Conservation (phyloP, 2,113 vertebrate species). For the Hylia prasina region DNA sequence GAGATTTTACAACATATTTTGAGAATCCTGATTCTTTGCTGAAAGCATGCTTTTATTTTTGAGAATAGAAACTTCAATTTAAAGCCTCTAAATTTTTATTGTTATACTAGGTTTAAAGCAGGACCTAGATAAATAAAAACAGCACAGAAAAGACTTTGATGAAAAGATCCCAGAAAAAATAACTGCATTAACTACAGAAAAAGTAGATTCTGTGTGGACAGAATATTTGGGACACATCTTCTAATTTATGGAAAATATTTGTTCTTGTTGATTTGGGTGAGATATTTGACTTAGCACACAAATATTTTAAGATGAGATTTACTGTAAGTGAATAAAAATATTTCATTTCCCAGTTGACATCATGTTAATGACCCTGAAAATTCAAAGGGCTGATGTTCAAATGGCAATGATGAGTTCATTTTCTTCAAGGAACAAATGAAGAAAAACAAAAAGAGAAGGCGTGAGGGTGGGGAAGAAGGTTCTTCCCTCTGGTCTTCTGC, state of each 20-base stretch:
- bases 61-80: background rate
- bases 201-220: background rate
- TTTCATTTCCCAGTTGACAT: background rate
- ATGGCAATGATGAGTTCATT: background rate
- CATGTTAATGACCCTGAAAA: slow-evolving; percentile 10
- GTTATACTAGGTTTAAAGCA: background rate
- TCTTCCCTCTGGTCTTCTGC: background rate
- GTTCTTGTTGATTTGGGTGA: background rate
- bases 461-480: fast-evolving
- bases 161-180: background rate
- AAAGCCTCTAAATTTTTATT: background rate
- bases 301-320: background rate
- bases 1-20: background rate
- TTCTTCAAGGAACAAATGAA: background rate
- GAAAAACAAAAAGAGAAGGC: background rate
- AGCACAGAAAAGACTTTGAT: background rate
- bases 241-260: background rate
- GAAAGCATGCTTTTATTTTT: background rate
- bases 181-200: background rate
- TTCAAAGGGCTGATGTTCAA: background rate
- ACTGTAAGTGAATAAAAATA: background rate
- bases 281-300: background rate
- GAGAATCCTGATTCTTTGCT: background rate
- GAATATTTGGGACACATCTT: background rate
- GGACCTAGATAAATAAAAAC: background rate